Evolutionary conservation across 2,113 vertebrate genomes (phyloP), one percentile per base, ranked within the genome.

Genomic region (Bufo bufo): DNA sequence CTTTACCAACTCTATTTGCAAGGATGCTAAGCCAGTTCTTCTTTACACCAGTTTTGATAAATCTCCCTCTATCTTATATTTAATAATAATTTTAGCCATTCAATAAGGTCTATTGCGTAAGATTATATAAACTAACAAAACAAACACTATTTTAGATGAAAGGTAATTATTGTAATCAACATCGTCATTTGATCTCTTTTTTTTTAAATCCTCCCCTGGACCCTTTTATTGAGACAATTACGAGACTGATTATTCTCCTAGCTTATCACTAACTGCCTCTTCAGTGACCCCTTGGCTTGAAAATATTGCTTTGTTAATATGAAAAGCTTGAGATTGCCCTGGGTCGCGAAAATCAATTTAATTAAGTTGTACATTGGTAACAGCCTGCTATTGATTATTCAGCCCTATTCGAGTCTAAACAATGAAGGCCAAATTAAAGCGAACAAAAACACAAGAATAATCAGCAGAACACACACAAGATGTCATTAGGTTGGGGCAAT

Each of bases 321-420:
- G 47, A 85, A 86, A 77, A 65, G 7, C 49, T 54, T 88, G 14
- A 20, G 77, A 47, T 61, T 72, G 49, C 65, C 16, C 47, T 54
- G 58, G 43, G 69, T 75, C 56, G n/a, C 8, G 23, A 77, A n/a
- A 47, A 88, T 87, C 79, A 82, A 87, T 88, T 52, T 84, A 88
- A 88, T 88, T 77, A 83, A 84, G n/a, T 66, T 77, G 80, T 84
- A 77, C 71, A 84, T 52, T 77, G 87, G 80, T 84, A 84, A 88
- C 45, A 56, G 59, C 71, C 59, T 77, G n/a, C 45, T 50, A 88
- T 88, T 77, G 80, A 88, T 88, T 88, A 43, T 50, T 2, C 54
- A 7, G 9, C 47, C 61, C 63, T 45, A 52, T 8, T 7, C 3
- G 17, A 65, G 71, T 77, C 47, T 65, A 65, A 77, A 77, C 81